Evolutionary conservation across 2,888 invertebrate genomes (phyloP).

Genomic region (Pycnomerus fuliginosus): DNA sequence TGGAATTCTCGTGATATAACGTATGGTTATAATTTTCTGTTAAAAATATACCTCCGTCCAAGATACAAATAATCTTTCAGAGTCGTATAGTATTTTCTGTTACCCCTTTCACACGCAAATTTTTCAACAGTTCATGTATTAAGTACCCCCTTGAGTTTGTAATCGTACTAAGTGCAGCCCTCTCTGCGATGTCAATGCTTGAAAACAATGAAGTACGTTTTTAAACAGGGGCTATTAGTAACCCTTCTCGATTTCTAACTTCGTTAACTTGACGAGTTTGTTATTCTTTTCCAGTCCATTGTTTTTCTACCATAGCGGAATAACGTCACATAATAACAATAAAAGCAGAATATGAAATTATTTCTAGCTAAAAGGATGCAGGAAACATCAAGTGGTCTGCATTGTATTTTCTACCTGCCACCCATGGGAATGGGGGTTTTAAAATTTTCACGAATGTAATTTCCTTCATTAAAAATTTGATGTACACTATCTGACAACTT

Average conservation of each 20-base stretch:
- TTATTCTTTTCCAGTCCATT: conserved; percentile 33
- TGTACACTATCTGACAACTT: conserved; percentile 46
- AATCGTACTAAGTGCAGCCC: too few species aligned
- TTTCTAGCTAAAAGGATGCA: neutral
- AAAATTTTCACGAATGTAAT: conserved; percentile 29
- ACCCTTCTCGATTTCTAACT: conserved; percentile 27
- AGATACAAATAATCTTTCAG: too few species aligned
- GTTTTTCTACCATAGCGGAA: conserved; percentile 17
- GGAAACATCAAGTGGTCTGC: conserved; percentile 11
- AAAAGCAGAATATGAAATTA: conserved; percentile 4
- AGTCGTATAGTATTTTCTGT: too few species aligned
- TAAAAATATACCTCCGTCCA: too few species aligned
- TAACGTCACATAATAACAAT: conserved; percentile 1
- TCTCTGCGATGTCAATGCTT: too few species aligned
- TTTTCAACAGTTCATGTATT: too few species aligned
- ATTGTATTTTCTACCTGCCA: conserved; percentile 1
- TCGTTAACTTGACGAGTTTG: conserved; percentile 20
- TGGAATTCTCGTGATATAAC: too few species aligned
- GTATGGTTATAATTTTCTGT: too few species aligned
- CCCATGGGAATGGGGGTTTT: conserved; percentile 8
- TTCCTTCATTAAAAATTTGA: conserved; percentile 43
- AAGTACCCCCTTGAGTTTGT: too few species aligned
- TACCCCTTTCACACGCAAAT: too few species aligned
- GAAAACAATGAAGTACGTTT: too few species aligned
- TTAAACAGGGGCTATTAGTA: conserved; percentile 19